Evolutionary conservation across 2,888 invertebrate genomes (phyloP), one percentile per base, ranked within the genome.

Genomic region (Sinhomidia bicolor): DNA sequence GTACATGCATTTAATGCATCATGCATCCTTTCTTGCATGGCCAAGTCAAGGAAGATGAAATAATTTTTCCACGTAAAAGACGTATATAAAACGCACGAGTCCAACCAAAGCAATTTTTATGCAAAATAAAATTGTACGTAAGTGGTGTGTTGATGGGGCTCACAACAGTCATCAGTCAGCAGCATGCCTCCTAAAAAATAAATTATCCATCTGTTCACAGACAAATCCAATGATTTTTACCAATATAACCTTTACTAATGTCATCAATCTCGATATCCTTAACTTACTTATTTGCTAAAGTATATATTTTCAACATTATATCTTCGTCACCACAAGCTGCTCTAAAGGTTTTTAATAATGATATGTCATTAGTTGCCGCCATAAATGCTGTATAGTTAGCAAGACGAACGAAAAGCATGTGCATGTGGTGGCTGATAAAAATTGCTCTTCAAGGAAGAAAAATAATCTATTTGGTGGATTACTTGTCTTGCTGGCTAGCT

Each of bases 41-140:
- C 81, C 80, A 81, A 80, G 81, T 87, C 86, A 87, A 87, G 86
- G 86, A 87, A 87, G 81, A 87, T 87, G 74, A 79, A 85, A 26
- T 74, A 29, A 20, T 80, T 79, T 80, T 71, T 83, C 36, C 47
- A 54, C 68, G 23, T 32, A 71, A 12, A 54, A 23, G 68, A 32
- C 36, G 5, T 36, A 60, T 62, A 32, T 54, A 47, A 3, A 32
- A 57, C n/a, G 65, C 47, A 65, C 47, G 26, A 81, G 41, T 41
- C 65, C 36, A 5, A 36, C 3, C 36, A 5, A 47, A 1, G 1
- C 10, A 14, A 10, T 23, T 10, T 57, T 60, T 14, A 41, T 32
- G 26, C 26, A 47, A 9, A 20, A 26, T 32, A 26, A 36, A 3
- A 36, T 36, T 54, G 17, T 54, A n/a, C 9, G 62, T 23, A 5